Conservation (phyloP, 2,888 invertebrate species). For the Hemistola chrysoprasaria region DNA sequence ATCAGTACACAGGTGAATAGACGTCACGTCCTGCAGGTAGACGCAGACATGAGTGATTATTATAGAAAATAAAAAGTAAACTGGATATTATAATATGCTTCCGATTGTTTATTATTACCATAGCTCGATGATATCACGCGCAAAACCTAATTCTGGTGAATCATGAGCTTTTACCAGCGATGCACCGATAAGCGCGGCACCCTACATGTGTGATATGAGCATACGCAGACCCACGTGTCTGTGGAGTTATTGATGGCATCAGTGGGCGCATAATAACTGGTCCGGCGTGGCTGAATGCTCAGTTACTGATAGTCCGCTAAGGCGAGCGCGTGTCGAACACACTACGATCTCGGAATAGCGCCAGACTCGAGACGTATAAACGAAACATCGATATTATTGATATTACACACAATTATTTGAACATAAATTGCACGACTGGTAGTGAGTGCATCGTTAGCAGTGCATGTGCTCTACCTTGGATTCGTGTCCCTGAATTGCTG, state of each 20-base stretch:
- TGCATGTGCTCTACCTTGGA: constrained; percentile 57
- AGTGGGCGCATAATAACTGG: constrained; percentile 80
- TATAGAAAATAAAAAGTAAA: constrained; percentile 9
- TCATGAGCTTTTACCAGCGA: constrained; percentile 75
- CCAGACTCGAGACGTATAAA: constrained; percentile 51
- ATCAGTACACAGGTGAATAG: constrained; percentile 25
- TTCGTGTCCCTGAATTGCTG: constrained; percentile 54
- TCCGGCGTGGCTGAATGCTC: constrained; percentile 62
- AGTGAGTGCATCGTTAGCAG: constrained; percentile 51
- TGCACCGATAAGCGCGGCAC: constrained; percentile 70
- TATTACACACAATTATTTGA: constrained; percentile 43
- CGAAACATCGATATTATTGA: constrained; percentile 53
- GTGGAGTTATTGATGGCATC: constrained; percentile 70
- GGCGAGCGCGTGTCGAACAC: constrained; percentile 64
- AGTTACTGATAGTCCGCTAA: constrained; percentile 72
- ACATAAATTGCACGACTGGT: constrained; percentile 44
- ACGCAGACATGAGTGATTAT: neutral
- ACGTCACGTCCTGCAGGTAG: constrained; percentile 21
- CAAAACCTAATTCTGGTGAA: constrained; percentile 73
- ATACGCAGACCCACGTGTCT: constrained; percentile 71
- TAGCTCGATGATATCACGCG: constrained; percentile 70
- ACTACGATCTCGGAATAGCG: constrained; percentile 46
- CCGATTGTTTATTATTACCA: constrained; percentile 53
- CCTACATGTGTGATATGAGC: constrained; percentile 60
- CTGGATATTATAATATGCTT: constrained; percentile 20